These are phyloP conservation scores for Drosophila neutralis DNA, from an alignment of 2,888 invertebrate species.

Conservation along the genomic window DNA sequence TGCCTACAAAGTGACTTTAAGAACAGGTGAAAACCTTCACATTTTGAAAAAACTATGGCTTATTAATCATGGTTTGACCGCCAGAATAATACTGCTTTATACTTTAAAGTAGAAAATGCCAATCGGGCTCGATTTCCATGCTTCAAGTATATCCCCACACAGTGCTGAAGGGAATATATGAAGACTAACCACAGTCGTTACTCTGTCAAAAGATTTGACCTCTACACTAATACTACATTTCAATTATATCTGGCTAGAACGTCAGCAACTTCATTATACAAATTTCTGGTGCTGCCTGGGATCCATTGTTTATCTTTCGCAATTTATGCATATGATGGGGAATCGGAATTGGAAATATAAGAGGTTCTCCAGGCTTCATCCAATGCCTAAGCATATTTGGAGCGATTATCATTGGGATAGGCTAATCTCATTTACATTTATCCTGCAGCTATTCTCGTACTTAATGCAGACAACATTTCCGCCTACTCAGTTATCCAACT, in stretches of 20 bases:
- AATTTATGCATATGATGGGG: background rate
- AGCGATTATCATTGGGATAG: background rate
- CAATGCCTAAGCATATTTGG: background rate
- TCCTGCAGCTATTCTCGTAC: background rate
- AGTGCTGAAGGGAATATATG: background rate
- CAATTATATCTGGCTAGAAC: background rate
- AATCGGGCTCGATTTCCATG: background rate
- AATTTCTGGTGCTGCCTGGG: background rate
- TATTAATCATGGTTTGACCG: background rate
- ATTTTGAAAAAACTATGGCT: background rate
- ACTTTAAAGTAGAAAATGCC: background rate
- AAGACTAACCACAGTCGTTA: background rate
- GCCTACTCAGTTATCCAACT: conserved; percentile 16
- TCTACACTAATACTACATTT: background rate
- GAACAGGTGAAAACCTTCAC: background rate
- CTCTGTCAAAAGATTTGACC: background rate
- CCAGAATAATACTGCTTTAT: background rate
- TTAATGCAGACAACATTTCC: background rate
- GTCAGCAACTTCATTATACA: background rate
- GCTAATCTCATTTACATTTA: conserved; percentile 2
- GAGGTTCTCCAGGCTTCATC: background rate
- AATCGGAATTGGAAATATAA: background rate
- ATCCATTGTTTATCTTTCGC: background rate
- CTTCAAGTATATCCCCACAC: background rate
- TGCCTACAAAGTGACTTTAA: background rate